Percentiles rank a stretch among this genome's conserved stretches.
phyloP scores from a whole-genome alignment of 2,888 invertebrate genomes.

The Clostera curtula region DNA sequence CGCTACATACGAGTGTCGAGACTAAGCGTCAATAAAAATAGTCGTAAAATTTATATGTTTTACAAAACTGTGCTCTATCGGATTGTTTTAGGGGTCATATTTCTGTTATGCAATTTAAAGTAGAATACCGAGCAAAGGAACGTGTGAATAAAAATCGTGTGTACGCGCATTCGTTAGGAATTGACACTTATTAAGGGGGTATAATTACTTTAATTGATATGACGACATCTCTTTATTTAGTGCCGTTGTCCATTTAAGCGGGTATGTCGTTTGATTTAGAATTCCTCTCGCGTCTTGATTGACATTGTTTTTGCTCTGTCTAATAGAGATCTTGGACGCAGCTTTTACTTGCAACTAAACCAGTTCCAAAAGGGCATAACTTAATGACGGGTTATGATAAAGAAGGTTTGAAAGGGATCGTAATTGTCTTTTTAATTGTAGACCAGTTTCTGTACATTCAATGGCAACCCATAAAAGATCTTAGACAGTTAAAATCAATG shows the following conservation, averaged over 20 bases:
- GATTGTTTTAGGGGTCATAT: slow-evolving; percentile 6
- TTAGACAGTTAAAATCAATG: too few relatives aligned
- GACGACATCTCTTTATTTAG: slow-evolving; percentile 70
- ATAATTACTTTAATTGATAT: slow-evolving; percentile 74
- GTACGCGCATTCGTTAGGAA: slow-evolving; percentile 74
- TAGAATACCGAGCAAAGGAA: slow-evolving; percentile 47
- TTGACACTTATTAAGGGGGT: slow-evolving; percentile 73
- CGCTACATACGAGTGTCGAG: slow-evolving; percentile 62
- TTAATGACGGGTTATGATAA: too few relatives aligned
- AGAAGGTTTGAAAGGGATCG: too few relatives aligned
- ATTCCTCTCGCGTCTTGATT: slow-evolving; percentile 42
- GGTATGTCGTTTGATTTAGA: slow-evolving; percentile 59
- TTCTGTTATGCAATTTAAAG: slow-evolving; percentile 9
- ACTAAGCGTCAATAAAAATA: slow-evolving; percentile 73
- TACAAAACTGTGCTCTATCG: slow-evolving; percentile 27
- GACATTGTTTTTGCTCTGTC: slow-evolving; percentile 17
- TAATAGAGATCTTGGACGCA: too few relatives aligned
- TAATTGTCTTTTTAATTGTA: too few relatives aligned
- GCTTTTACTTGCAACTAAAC: too few relatives aligned
- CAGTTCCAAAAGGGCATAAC: too few relatives aligned
- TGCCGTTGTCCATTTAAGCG: slow-evolving; percentile 46
- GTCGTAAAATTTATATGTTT: slow-evolving; percentile 50
- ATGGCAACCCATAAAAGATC: too few relatives aligned
- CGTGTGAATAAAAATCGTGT: slow-evolving; percentile 74
- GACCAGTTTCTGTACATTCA: too few relatives aligned